Evolutionary conservation across 2,113 vertebrate species (phyloP).

Genomic region (Corvus hawaiiensis): DNA sequence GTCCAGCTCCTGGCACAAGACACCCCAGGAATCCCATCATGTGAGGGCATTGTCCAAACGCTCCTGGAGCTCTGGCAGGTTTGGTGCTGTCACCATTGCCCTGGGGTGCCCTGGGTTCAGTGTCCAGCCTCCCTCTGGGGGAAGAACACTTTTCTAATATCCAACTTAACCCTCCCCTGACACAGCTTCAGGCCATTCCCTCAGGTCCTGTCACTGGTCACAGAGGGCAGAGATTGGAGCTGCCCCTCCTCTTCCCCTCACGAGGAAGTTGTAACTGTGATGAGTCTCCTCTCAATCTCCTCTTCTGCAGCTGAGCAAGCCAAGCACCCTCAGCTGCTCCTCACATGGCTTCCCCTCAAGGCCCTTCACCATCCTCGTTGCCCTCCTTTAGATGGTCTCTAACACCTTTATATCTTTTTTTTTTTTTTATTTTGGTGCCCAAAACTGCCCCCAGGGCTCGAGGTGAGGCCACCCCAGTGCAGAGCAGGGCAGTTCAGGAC

Average conservation of each 20-base stretch:
- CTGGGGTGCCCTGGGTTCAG: neutral
- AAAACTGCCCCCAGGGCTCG: neutral
- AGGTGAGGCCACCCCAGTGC: neutral
- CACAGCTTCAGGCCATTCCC: neutral
- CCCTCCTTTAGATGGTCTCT: neutral
- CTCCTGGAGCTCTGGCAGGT: neutral
- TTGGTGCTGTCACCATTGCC: neutral
- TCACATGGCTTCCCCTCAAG: rapidly evolving
- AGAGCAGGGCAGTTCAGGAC: neutral
- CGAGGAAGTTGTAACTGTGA: neutral
- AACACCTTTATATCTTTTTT: neutral
- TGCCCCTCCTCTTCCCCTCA: neutral
- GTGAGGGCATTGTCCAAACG: rapidly evolving
- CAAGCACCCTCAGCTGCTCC: neutral
- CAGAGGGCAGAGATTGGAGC: neutral
- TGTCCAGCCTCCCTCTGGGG: neutral
- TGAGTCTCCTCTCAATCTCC: neutral
- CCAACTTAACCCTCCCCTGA: neutral
- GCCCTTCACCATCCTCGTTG: rapidly evolving
- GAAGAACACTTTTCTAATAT: neutral
- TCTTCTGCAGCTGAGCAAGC: neutral
- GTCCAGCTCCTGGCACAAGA: neutral
- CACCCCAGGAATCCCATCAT: neutral
- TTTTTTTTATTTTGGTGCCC: neutral
- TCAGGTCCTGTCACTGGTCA: neutral